Evolutionary conservation across 1,140 invertebrate genomes (phyloP).

Genomic region (Eufriesea mexicana): DNA sequence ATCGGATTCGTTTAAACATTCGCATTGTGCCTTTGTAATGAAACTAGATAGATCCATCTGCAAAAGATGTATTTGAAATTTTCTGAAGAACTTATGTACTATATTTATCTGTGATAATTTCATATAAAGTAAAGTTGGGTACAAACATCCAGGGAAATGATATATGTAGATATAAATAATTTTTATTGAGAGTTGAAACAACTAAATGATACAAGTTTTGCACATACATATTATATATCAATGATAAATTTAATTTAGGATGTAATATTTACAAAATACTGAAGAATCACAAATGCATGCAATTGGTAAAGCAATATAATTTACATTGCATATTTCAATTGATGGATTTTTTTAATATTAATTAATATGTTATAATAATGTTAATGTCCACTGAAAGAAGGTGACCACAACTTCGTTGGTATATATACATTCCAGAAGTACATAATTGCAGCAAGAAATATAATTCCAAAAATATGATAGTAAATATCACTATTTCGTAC

Average conservation of each 20-base stretch:
- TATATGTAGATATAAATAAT: slow-evolving; percentile 18
- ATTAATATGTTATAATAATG: slow-evolving; percentile 20
- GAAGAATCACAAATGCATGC: slow-evolving; percentile 42
- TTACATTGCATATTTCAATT: slow-evolving; percentile 10
- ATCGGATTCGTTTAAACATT: slow-evolving; percentile 98
- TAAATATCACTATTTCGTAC: slow-evolving; percentile 82
- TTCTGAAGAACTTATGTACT: background rate
- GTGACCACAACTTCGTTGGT: slow-evolving; percentile 52
- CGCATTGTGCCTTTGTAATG: slow-evolving; percentile 94
- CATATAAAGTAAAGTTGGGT: slow-evolving; percentile 21
- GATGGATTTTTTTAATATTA: slow-evolving; percentile 2
- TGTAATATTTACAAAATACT: slow-evolving; percentile 24
- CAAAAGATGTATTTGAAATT: slow-evolving; percentile 48
- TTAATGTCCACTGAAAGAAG: slow-evolving; percentile 45
- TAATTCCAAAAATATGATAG: slow-evolving; percentile 76
- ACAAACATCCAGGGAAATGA: slow-evolving; percentile 32
- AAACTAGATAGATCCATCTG: slow-evolving; percentile 95
- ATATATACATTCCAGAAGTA: slow-evolving; percentile 75
- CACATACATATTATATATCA: background rate
- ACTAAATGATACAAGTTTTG: slow-evolving; percentile 19
- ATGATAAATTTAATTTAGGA: background rate
- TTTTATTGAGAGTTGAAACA: slow-evolving; percentile 24
- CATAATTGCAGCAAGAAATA: slow-evolving; percentile 71
- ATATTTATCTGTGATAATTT: background rate
- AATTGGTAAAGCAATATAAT: slow-evolving; percentile 25